phyloP scores from a whole-genome alignment of 2,113 vertebrate genomes.

The Perca fluviatilis region DNA sequence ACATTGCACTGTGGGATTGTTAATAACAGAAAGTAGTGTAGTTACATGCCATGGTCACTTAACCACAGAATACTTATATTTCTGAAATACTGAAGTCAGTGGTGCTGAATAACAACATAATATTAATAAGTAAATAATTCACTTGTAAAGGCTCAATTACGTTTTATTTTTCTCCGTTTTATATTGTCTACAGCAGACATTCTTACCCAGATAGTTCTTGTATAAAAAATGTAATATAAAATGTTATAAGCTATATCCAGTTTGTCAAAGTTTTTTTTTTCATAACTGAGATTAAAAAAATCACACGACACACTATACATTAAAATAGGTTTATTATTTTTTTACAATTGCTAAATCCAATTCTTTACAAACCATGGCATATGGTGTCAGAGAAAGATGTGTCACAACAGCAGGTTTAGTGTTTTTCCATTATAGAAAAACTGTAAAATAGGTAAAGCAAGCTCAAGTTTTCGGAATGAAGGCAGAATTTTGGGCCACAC shows the following conservation, averaged over 20 bases:
- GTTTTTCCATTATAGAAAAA: conserved; percentile 32
- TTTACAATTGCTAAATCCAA: conserved; percentile 16
- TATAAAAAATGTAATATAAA: background rate
- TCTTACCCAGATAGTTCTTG: background rate
- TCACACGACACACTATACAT: background rate
- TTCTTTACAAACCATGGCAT: background rate
- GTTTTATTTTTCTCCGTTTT: background rate
- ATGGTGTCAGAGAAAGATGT: background rate
- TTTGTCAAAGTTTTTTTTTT: background rate
- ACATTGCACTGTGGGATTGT: background rate
- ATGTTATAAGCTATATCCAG: background rate
- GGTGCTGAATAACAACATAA: background rate
- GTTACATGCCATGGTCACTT: background rate
- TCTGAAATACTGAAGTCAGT: background rate
- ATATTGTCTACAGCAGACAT: background rate
- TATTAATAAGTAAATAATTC: background rate
- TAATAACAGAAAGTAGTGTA: background rate
- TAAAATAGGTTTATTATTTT: conserved; percentile 57
- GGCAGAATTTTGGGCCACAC: conserved; percentile 50
- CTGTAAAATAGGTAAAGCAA: conserved; percentile 37
- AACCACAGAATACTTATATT: background rate
- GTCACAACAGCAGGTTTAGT: conserved; percentile 34
- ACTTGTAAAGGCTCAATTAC: background rate
- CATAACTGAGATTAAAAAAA: background rate
- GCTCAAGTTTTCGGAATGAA: conserved; percentile 20